Evolutionary conservation across 2,113 vertebrate genomes (phyloP).

Genomic region (Furnarius figulus): DNA sequence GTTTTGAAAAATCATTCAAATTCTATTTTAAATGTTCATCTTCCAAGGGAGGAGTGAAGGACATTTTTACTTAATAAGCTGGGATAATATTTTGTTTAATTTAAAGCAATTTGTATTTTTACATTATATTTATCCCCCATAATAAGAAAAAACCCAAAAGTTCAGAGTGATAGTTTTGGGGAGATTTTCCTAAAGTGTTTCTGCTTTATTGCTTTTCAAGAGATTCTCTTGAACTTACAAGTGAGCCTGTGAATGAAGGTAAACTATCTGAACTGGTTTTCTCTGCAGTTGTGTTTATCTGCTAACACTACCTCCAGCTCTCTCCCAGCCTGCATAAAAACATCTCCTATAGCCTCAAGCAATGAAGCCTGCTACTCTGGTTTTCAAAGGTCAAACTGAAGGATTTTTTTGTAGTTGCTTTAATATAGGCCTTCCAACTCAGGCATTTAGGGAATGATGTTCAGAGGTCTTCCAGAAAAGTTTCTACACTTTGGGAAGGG

Average conservation of each 20-base stretch:
- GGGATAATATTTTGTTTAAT: neutral
- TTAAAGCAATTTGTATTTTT: neutral
- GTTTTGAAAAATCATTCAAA: neutral
- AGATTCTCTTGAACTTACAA: neutral
- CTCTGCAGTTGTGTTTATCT: neutral
- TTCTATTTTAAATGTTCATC: neutral
- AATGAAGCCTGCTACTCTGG: neutral
- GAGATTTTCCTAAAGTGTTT: neutral
- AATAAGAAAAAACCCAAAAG: neutral
- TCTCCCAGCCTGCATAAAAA: neutral
- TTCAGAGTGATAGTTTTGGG: neutral
- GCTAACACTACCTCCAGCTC: neutral
- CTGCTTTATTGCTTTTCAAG: neutral
- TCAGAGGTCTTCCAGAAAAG: neutral
- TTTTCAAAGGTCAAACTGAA: slow-evolving; percentile 7
- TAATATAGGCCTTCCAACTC: neutral
- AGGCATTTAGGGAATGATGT: neutral
- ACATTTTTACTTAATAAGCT: neutral
- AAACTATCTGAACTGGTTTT: neutral
- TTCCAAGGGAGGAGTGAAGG: neutral
- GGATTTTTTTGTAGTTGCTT: neutral
- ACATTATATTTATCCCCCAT: neutral
- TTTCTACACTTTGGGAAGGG: neutral
- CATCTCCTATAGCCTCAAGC: neutral
- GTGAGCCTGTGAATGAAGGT: neutral